Evolutionary conservation across 2,888 invertebrate genomes (phyloP), one percentile per base, ranked within the genome.

Genomic region (Rhagonycha fulva): DNA sequence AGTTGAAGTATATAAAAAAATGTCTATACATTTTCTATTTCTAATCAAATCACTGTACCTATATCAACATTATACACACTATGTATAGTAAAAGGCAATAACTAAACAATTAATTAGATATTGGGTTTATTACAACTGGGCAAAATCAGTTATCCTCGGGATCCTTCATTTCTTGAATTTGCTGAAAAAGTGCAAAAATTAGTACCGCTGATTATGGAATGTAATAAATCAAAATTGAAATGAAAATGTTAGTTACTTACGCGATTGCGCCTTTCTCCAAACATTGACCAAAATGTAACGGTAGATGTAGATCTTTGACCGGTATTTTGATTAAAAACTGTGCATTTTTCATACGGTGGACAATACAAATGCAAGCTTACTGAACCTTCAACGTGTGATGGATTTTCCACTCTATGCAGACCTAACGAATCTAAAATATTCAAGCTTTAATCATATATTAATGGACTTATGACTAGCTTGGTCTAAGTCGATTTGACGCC

Each of bases 311-410:
- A 92, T 62, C 91, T 92, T 81, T 94, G 94, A 12, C 98, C 97
- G 0, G 97, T 97, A 81, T 94, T 93, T 84, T 96, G 94, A 85
- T 99, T 98, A 86, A 99, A 99, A 30, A 96, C 93, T 30, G 93
- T 91, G 87, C 99, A 99, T 79, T 92, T 89, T 82, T 93, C 91
- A 86, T 96, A 99, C 0, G 98, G 98, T 0, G 98, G 99, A 81
- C 95, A 95, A 88, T 99, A 99, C 3, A 99, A 91, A 86, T 99
- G 99, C 26, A 99, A 89, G 7, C 97, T 97, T 0, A 98, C 95
- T 0, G 98, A 95, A 0, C 94, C 91, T 84, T 98, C 95, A 0
- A 94, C 92, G 85, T 97, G 94, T 10, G 96, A 97, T 0, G 95
- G 92, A 87, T 99, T 99, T 89, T 98, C 98, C 82, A 99, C 96